These are phyloP conservation scores for Apostichopus californicus DNA, from an alignment of 35 echinoderm and acorn worm genomes.

Conservation along the genomic window DNA sequence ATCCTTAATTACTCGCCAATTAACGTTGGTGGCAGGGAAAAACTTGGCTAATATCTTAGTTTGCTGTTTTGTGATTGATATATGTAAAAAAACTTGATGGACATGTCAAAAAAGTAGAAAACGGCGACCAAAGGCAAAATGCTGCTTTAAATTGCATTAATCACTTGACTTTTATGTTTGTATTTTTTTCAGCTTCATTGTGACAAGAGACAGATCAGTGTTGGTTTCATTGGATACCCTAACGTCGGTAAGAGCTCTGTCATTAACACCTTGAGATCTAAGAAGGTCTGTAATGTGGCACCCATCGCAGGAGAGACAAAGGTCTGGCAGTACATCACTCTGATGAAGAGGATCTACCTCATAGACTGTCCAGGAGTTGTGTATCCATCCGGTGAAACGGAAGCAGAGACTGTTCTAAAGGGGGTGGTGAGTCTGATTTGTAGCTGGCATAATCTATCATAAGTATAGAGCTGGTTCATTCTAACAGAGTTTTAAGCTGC, in stretches of 20 bases:
- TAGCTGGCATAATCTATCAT: too few species aligned
- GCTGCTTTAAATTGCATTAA: too few species aligned
- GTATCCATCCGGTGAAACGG: slow-evolving; percentile 82
- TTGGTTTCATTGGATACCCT: slow-evolving; percentile 97
- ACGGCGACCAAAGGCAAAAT: too few species aligned
- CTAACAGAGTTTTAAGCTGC: too few species aligned
- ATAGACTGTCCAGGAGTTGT: slow-evolving; percentile 97
- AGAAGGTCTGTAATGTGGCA: slow-evolving; percentile 98
- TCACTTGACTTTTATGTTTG: background rate
- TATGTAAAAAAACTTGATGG: too few species aligned
- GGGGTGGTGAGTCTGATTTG: slow-evolving; percentile 89
- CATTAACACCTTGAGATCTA: slow-evolving; percentile 86
- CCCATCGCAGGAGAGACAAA: slow-evolving; percentile 95
- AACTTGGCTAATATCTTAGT: too few species aligned
- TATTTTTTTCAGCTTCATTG: slow-evolving; percentile 68
- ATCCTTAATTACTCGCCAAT: too few species aligned
- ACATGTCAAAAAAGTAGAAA: too few species aligned
- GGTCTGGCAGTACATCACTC: slow-evolving; percentile 98
- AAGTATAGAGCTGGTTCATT: too few species aligned
- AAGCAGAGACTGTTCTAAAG: slow-evolving; percentile 85
- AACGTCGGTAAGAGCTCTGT: slow-evolving; percentile 98
- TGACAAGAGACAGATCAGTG: slow-evolving; percentile 97
- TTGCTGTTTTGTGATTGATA: too few species aligned
- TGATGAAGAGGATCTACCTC: slow-evolving; percentile 95
- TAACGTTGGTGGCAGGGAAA: too few species aligned